These are phyloP conservation scores for Plecotus auritus DNA, from an alignment of 2,113 vertebrate species.

Conservation along the genomic window DNA sequence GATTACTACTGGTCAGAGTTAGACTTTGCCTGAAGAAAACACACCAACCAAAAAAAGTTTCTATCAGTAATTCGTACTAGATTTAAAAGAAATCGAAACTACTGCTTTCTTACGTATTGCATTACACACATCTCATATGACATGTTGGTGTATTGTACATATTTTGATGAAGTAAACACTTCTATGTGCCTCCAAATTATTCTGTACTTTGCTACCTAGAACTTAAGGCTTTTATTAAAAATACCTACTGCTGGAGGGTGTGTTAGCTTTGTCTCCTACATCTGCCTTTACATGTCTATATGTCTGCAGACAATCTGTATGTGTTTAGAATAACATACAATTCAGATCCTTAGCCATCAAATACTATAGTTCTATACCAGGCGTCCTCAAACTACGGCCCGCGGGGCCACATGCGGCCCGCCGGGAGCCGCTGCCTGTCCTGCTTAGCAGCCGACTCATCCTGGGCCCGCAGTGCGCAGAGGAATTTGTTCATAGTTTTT, in stretches of 20 bases:
- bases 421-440: too few relatives aligned
- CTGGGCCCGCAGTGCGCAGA: too few relatives aligned
- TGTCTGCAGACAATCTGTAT: not conserved
- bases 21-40: not conserved
- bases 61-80: not conserved
- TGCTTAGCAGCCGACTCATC: too few relatives aligned
- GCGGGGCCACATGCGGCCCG: too few relatives aligned
- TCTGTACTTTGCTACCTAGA: not conserved
- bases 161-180: not conserved
- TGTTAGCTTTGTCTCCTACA: not conserved
- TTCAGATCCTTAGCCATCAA: not conserved
- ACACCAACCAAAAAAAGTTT: not conserved
- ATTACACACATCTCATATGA: not conserved
- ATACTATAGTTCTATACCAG: not conserved
- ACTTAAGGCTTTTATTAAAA: slow-evolving; percentile 19
- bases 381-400: too few relatives aligned
- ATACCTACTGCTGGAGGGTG: not conserved
- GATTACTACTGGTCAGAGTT: not conserved
- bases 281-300: not conserved
- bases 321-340: not conserved
- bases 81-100: not conserved
- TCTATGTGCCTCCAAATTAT: not conserved
- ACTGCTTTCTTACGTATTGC: not conserved
- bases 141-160: not conserved
- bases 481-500: too few relatives aligned